Conservation (phyloP, 2,113 vertebrate species). For the Sinocyclocheilus anophthalmus region DNA sequence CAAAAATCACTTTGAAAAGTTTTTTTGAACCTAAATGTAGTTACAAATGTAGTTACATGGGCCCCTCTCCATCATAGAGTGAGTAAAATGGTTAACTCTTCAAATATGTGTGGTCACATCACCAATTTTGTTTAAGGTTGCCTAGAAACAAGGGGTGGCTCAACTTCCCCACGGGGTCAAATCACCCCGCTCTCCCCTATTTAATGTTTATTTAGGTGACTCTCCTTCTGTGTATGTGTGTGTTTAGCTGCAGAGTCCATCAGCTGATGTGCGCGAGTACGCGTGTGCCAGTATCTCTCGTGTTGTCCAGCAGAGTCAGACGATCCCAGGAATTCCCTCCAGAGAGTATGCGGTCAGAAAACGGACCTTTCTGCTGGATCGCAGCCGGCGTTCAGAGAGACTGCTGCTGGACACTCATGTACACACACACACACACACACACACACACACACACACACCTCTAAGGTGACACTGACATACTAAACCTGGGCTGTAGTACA, state of each 20-base stretch:
- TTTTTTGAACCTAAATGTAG: too few species aligned
- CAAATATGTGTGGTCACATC: too few species aligned
- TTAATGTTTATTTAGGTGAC: not conserved
- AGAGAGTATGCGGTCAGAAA: constrained; percentile 83
- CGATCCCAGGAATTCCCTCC: constrained; percentile 81
- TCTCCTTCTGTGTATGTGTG: not conserved
- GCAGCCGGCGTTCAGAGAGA: constrained; percentile 86
- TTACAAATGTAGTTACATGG: too few species aligned
- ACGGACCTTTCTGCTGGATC: constrained; percentile 88
- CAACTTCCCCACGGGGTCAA: too few species aligned
- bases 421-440: not conserved
- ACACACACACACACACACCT: constrained; percentile 50
- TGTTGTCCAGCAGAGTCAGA: constrained; percentile 85
- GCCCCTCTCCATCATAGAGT: too few species aligned
- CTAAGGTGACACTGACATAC: not conserved
- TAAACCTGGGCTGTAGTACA: not conserved
- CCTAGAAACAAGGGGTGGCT: too few species aligned
- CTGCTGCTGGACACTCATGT: constrained; percentile 91
- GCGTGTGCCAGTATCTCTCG: constrained; percentile 92
- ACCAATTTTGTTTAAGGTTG: too few species aligned
- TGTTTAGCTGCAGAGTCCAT: constrained; percentile 85
- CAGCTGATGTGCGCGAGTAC: constrained; percentile 87
- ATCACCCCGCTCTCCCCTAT: too few species aligned
- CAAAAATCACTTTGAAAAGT: too few species aligned
- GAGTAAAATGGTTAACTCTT: too few species aligned